These are phyloP conservation scores for Cheilosia soror DNA, from an alignment of 2,888 invertebrate genomes.

Conservation along the genomic window DNA sequence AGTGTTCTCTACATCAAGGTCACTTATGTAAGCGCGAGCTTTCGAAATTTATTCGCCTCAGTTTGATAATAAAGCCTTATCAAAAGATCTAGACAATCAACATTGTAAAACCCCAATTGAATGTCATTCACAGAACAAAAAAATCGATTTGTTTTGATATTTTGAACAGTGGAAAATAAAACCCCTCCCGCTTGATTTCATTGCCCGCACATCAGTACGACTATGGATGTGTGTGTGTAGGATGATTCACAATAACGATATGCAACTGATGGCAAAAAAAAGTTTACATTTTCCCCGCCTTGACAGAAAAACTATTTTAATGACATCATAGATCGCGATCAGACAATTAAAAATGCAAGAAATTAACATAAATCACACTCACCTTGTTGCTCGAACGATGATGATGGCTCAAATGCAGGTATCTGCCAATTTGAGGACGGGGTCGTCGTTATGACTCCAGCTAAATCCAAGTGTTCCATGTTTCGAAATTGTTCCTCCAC, in stretches of 20 bases:
- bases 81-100: neutral
- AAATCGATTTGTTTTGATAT: slow-evolving; percentile 29
- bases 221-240: neutral
- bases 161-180: slow-evolving; percentile 14
- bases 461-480: slow-evolving; percentile 83
- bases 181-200: neutral
- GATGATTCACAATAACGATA: slow-evolving; percentile 30
- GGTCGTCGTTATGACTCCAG: slow-evolving; percentile 79
- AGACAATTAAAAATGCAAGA: neutral
- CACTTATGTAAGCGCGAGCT: no score
- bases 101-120: slow-evolving; percentile 4
- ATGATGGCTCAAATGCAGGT: slow-evolving; percentile 77
- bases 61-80: slow-evolving; percentile 23
- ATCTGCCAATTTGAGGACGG: slow-evolving; percentile 80
- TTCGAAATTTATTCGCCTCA: no score
- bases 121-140: neutral
- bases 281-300: slow-evolving; percentile 13
- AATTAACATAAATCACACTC: slow-evolving; percentile 58
- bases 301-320: neutral
- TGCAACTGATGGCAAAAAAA: slow-evolving; percentile 14
- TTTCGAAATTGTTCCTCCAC: slow-evolving; percentile 57
- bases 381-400: slow-evolving; percentile 82
- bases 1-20: no score
- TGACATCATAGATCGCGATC: slow-evolving; percentile 71
- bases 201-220: neutral